phyloP scores from a whole-genome alignment of 1,140 invertebrate species.

The Euschistus heros region DNA sequence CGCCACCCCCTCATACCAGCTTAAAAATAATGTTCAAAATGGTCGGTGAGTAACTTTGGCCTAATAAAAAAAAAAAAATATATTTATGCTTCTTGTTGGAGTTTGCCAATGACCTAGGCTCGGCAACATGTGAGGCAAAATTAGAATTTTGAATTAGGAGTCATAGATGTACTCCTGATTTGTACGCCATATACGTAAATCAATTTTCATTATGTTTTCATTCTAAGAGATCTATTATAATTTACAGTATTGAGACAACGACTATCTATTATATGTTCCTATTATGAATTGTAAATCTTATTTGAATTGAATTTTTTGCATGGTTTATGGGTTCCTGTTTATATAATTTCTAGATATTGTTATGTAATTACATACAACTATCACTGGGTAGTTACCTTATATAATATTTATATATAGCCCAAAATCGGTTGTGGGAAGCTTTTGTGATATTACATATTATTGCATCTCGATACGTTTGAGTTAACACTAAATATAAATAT shows the following conservation, averaged over 20 bases:
- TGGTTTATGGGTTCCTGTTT: background rate
- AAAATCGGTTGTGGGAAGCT: slow-evolving; percentile 2
- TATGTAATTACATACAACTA: no score
- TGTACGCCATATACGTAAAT: background rate
- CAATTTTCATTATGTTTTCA: background rate
- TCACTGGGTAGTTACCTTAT: no score
- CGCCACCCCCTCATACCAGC: slow-evolving; percentile 47
- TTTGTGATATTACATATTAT: slow-evolving; percentile 3
- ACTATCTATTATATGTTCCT: background rate
- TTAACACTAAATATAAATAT: no score
- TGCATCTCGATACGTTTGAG: background rate
- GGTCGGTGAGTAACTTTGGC: slow-evolving; percentile 17
- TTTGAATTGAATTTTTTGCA: background rate
- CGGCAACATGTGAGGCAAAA: background rate
- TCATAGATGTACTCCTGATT: background rate
- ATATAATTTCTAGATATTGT: background rate
- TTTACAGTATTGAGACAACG: background rate
- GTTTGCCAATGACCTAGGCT: background rate
- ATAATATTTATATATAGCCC: background rate
- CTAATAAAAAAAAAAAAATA: background rate
- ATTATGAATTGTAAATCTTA: background rate
- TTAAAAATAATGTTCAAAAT: slow-evolving; percentile 50
- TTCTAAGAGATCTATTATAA: no score
- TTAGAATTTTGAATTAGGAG: background rate
- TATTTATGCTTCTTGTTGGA: background rate